Evolutionary conservation across 2,888 invertebrate species (phyloP).

Genomic region (Crossocerus cetratus): DNA sequence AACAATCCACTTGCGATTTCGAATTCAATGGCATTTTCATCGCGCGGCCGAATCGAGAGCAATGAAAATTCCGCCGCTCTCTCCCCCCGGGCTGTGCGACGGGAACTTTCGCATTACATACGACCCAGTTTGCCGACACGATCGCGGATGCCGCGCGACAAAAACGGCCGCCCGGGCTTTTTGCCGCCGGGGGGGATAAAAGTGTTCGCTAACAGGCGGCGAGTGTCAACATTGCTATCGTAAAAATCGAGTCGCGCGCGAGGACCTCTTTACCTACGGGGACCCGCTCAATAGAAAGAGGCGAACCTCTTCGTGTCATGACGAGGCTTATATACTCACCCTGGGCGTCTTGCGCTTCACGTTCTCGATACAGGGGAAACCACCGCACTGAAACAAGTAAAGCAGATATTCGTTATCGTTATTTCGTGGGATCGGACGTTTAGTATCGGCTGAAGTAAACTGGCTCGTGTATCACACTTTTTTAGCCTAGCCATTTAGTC

Average conservation of each 20-base stretch:
- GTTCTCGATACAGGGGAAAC: slow-evolving; percentile 69
- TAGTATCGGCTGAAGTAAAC: slow-evolving; percentile 20
- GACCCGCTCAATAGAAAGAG: too few relatives aligned
- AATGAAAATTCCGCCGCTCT: too few relatives aligned
- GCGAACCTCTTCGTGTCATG: too few relatives aligned
- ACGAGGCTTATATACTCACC: slow-evolving; percentile 61
- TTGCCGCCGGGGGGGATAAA: too few relatives aligned
- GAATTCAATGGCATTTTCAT: too few relatives aligned
- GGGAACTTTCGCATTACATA: background rate
- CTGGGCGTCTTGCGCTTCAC: slow-evolving; percentile 69
- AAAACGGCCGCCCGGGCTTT: background rate
- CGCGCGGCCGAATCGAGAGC: too few relatives aligned
- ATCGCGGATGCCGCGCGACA: background rate
- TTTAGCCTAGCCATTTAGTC: background rate
- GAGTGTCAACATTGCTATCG: background rate
- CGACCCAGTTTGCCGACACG: background rate
- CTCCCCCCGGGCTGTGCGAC: background rate
- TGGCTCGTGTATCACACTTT: background rate
- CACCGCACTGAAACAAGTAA: slow-evolving; percentile 70
- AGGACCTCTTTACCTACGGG: too few relatives aligned
- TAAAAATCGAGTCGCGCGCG: background rate
- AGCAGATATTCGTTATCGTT: background rate
- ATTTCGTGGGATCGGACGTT: slow-evolving; percentile 3
- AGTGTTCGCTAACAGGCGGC: too few relatives aligned
- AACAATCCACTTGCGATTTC: too few relatives aligned